Percentiles rank a stretch among this genome's conserved stretches.
These are phyloP conservation scores for Oryzias dopingdopingensis DNA, from an alignment of 2,797 vertebrate genomes.

Conservation along the genomic window DNA sequence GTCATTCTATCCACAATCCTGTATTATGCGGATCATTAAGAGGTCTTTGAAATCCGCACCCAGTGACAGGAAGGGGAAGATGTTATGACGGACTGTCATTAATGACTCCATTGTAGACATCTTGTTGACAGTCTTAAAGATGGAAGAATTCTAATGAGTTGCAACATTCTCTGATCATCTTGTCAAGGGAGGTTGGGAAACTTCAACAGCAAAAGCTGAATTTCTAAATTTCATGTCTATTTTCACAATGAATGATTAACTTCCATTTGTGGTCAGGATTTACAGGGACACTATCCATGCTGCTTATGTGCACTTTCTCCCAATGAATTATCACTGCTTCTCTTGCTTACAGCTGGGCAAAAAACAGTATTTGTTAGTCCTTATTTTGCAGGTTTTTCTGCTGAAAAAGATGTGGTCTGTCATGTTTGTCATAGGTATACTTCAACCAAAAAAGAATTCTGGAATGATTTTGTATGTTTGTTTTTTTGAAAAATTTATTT, in stretches of 20 bases:
- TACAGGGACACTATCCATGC: neutral
- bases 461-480: no score
- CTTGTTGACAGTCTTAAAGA: slow-evolving; percentile 23
- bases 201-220: slow-evolving; percentile 8
- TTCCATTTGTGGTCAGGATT: slow-evolving; percentile 7
- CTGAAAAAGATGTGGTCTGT: no score
- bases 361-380: no score
- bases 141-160: slow-evolving; percentile 24
- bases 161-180: slow-evolving; percentile 25
- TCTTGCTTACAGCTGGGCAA: no score
- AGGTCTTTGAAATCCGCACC: slow-evolving; percentile 24
- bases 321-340: no score
- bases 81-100: slow-evolving; percentile 37
- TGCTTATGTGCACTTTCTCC: no score
- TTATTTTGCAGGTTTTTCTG: no score
- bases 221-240: slow-evolving; percentile 8
- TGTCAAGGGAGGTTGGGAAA: slow-evolving; percentile 5
- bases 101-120: slow-evolving; percentile 17
- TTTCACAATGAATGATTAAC: neutral
- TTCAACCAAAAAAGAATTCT: no score
- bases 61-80: slow-evolving; percentile 24
- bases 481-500: no score
- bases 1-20: slow-evolving; percentile 21
- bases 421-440: no score
- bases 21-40: slow-evolving; percentile 38